Base-by-base conservation (phyloP, 2,113 vertebrate genomes). In the Narcine bancroftii region DNA sequence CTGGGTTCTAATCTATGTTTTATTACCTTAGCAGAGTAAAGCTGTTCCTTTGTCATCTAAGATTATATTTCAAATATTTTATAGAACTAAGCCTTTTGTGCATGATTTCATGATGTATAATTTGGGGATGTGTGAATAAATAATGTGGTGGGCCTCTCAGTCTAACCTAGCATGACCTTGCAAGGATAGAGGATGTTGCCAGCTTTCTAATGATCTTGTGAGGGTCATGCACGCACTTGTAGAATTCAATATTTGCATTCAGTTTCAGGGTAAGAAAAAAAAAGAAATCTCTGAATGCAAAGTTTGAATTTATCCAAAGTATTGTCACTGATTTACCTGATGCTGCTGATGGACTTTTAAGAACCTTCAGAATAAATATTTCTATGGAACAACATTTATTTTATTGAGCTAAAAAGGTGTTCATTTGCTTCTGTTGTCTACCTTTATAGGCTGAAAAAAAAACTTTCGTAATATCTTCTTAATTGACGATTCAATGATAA, bases 321-420 rank as follows among this genome's bases (percentile, higher is more conserved):
- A 39, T 69, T 63, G 15, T 39, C 56, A 39, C 65, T 50, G 33
- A 65, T 39, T 89, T 19, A 42, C 9, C 60, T 39, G 17, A 42
- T 45, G 63, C 45, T 91, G 65, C 63, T 91, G 7, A 63, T 66
- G 24, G 47, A 42, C 21, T 45, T 66, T 91, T 91, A 69, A 47
- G n/a, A 91, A 91, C 87, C 66, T 91, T 69, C 19, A 69, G 45
- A 91, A 69, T 36, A 69, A 63, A 89, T 89, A 19, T 66, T 89
- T n/a, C 85, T 42, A 29, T 42, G n/a, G 63, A 39, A 89, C 60
- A 69, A 42, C 60, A 36, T 91, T 69, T 66, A 91, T 91, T 66
- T 26, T 39, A 42, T 45, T 66, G 36, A 91, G 85, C 85, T 45
- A 69, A 91, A 66, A 19, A 91, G 45, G 42, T 66, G 63, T 69